Conservation (phyloP, 2,113 vertebrate genomes). For the Maccullochella peelii region DNA sequence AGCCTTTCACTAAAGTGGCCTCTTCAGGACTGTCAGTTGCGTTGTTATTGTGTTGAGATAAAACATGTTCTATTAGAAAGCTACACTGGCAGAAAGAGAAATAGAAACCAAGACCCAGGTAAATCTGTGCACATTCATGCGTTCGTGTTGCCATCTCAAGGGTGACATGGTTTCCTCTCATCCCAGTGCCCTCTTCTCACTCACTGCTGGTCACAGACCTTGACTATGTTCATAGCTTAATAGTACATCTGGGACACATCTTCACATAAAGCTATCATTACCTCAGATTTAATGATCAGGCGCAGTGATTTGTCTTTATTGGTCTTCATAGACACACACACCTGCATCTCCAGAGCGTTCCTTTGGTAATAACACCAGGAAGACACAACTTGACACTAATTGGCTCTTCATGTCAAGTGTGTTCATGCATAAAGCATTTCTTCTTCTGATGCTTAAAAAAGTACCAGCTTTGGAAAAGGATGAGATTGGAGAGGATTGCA, state of each 20-base stretch:
- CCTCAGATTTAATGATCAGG: slow-evolving; percentile 73
- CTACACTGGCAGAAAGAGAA: slow-evolving; percentile 13
- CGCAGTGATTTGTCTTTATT: slow-evolving; percentile 72
- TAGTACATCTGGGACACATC: slow-evolving; percentile 68
- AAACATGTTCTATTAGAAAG: slow-evolving; percentile 25
- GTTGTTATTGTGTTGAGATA: slow-evolving; percentile 49
- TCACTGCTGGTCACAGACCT: slow-evolving; percentile 54
- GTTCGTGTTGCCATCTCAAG: slow-evolving; percentile 27
- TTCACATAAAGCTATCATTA: slow-evolving; percentile 73
- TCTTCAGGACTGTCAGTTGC: slow-evolving; percentile 52
- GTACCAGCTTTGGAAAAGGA: slow-evolving; percentile 44
- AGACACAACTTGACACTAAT: slow-evolving; percentile 77
- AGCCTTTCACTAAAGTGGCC: slow-evolving; percentile 61
- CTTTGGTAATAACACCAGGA: slow-evolving; percentile 62
- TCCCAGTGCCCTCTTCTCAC: slow-evolving; percentile 7
- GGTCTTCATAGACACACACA: slow-evolving; percentile 67
- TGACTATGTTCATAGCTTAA: slow-evolving; percentile 60
- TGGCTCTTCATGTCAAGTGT: slow-evolving; percentile 74
- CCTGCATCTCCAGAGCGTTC: slow-evolving; percentile 71
- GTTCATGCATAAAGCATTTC: slow-evolving; percentile 58
- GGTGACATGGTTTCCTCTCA: slow-evolving; percentile 39
- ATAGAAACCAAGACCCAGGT: slow-evolving; percentile 11
- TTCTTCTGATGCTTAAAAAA: slow-evolving; percentile 55
- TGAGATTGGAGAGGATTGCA: slow-evolving; percentile 42
- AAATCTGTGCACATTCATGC: slow-evolving; percentile 31